Evolutionary conservation across 2,888 invertebrate species (phyloP).

Genomic region (Drosophila ustulata): DNA sequence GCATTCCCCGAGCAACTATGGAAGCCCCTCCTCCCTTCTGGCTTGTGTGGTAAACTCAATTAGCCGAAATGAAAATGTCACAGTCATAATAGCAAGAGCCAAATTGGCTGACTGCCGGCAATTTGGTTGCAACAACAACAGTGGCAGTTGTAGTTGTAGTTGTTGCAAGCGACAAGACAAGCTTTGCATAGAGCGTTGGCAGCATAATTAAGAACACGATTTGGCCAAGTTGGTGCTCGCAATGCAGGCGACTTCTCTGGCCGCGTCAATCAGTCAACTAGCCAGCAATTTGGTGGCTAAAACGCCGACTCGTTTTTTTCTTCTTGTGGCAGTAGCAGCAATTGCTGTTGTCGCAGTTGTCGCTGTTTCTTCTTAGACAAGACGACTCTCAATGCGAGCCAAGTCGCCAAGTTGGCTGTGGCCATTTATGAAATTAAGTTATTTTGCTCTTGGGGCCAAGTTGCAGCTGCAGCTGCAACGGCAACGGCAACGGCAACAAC

Average conservation of each 20-base stretch:
- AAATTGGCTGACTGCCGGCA: slow-evolving; percentile 71
- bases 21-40: neutral
- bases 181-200: slow-evolving; percentile 60
- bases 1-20: slow-evolving; percentile 14
- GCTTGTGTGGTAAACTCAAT: slow-evolving; percentile 50
- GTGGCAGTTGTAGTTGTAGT: slow-evolving; percentile 42
- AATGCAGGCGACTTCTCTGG: slow-evolving; percentile 21
- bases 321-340: neutral
- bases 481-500: slow-evolving; percentile 39
- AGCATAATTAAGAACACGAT: slow-evolving; percentile 76
- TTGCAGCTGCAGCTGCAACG: slow-evolving; percentile 42
- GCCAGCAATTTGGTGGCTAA: slow-evolving; percentile 69
- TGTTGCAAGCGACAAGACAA: slow-evolving; percentile 68
- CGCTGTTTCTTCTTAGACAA: slow-evolving; percentile 22
- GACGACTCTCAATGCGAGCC: slow-evolving; percentile 28
- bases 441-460: slow-evolving; percentile 81
- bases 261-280: slow-evolving; percentile 70
- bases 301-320: slow-evolving; percentile 23
- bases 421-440: slow-evolving; percentile 84
- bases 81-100: slow-evolving; percentile 72
- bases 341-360: neutral
- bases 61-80: slow-evolving; percentile 76
- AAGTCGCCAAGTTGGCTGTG: slow-evolving; percentile 50
- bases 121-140: slow-evolving; percentile 49
- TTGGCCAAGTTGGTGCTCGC: slow-evolving; percentile 64